These are phyloP conservation scores for Cirrhinus mrigala DNA, from an alignment of 2,797 vertebrate species.

Conservation along the genomic window DNA sequence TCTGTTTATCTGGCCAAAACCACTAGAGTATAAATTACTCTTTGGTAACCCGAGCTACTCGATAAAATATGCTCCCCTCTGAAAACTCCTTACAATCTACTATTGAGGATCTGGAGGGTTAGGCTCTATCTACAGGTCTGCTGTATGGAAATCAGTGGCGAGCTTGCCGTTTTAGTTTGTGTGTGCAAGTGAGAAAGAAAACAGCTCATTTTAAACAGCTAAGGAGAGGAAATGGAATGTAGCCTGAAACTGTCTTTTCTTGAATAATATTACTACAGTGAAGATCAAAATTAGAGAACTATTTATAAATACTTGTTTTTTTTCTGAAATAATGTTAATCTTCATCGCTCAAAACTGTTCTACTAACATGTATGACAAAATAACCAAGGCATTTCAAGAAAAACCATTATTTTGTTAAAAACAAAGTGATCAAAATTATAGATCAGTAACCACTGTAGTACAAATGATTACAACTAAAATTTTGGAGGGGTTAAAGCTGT, in stretches of 20 bases:
- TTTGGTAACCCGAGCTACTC: constrained; percentile 36
- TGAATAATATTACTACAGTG: neutral
- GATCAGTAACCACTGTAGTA: no score
- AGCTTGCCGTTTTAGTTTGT: neutral
- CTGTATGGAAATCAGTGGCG: neutral
- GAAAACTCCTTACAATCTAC: constrained; percentile 40
- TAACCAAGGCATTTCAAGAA: no score
- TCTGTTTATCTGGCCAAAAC: constrained; percentile 49
- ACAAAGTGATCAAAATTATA: no score
- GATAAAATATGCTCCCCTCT: constrained; percentile 45
- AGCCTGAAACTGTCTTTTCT: neutral
- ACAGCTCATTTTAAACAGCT: neutral
- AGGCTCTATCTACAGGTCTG: constrained; percentile 24
- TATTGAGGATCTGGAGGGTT: constrained; percentile 27
- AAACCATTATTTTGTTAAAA: no score
- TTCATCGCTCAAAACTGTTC: no score
- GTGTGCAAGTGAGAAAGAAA: neutral
- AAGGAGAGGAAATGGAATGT: neutral
- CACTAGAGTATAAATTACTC: constrained; percentile 59
- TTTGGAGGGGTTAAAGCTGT: no score
- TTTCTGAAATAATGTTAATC: no score
- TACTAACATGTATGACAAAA: no score
- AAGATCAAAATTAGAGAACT: no score
- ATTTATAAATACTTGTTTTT: no score
- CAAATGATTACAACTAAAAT: no score